Percentiles rank a stretch among this genome's conserved stretches.
Evolutionary conservation across 2,797 vertebrate genomes (phyloP).

Genomic region (Xenentodon cancila): DNA sequence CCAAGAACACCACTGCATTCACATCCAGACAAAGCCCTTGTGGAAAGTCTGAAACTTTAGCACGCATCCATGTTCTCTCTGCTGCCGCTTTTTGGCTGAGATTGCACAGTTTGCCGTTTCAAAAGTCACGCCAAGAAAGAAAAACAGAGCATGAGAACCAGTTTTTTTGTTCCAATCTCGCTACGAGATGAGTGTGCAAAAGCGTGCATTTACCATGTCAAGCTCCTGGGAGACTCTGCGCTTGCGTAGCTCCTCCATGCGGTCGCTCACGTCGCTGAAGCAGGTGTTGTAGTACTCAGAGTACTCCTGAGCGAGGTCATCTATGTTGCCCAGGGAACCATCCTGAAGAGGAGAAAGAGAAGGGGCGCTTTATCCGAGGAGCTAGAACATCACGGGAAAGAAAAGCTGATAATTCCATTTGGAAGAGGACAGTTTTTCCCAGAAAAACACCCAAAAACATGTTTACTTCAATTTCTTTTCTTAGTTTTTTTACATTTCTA

Average conservation of each 20-base stretch:
- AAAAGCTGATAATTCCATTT: not conserved
- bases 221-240: slow-evolving; percentile 93
- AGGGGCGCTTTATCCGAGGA: slow-evolving; percentile 9
- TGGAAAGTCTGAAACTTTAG: slow-evolving; percentile 35
- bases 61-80: slow-evolving; percentile 28
- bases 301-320: slow-evolving; percentile 97
- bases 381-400: slow-evolving; percentile 11
- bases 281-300: slow-evolving; percentile 98
- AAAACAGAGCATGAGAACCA: not conserved
- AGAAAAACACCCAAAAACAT: not conserved
- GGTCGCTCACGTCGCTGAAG: slow-evolving; percentile 94
- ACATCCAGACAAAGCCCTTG: slow-evolving; percentile 29
- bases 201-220: slow-evolving; percentile 83
- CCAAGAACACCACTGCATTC: slow-evolving; percentile 47
- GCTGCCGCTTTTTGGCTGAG: slow-evolving; percentile 13
- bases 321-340: slow-evolving; percentile 97
- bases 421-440: too few relatives aligned
- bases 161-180: not conserved
- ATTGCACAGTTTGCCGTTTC: slow-evolving; percentile 24
- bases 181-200: not conserved
- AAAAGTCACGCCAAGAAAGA: not conserved
- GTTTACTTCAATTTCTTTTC: too few relatives aligned
- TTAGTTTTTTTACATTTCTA: too few relatives aligned
- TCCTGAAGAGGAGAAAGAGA: slow-evolving; percentile 81
- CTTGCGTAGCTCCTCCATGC: slow-evolving; percentile 96